Conservation (phyloP, 2,113 vertebrate genomes). For the Nymphicus hollandicus region DNA sequence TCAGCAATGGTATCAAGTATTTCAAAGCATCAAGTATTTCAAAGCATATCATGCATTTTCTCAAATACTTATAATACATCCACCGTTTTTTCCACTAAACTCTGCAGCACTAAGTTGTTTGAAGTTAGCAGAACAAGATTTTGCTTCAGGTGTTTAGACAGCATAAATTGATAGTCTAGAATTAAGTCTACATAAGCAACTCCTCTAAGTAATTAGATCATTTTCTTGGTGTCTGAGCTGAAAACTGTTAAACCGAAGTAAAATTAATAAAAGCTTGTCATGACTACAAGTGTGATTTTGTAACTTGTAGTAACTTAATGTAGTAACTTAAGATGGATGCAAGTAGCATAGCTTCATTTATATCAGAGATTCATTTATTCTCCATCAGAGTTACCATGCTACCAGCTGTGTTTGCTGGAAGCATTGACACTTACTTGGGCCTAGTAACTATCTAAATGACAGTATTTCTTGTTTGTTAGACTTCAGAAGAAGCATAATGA, state of each 20-base stretch:
- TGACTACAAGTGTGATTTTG: background rate
- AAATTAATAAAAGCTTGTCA: background rate
- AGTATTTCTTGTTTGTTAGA: background rate
- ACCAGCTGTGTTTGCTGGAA: conserved; percentile 6
- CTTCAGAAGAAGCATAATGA: background rate
- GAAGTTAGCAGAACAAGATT: background rate
- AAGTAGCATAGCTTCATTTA: background rate
- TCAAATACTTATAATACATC: background rate
- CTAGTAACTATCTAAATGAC: background rate
- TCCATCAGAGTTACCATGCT: background rate
- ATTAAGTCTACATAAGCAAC: background rate
- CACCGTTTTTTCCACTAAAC: background rate
- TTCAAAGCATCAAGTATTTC: background rate
- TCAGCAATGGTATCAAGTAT: background rate
- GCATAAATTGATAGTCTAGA: background rate
- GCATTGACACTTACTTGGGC: background rate
- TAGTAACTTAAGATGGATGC: background rate
- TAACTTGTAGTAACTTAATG: background rate
- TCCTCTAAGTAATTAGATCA: background rate
- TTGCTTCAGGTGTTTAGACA: background rate
- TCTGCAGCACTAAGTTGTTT: background rate
- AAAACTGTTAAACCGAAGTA: background rate
- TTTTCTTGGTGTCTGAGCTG: background rate
- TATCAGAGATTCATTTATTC: background rate
- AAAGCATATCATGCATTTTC: background rate